Base-by-base conservation (phyloP, 2,113 vertebrate genomes). In the Furnarius figulus region DNA sequence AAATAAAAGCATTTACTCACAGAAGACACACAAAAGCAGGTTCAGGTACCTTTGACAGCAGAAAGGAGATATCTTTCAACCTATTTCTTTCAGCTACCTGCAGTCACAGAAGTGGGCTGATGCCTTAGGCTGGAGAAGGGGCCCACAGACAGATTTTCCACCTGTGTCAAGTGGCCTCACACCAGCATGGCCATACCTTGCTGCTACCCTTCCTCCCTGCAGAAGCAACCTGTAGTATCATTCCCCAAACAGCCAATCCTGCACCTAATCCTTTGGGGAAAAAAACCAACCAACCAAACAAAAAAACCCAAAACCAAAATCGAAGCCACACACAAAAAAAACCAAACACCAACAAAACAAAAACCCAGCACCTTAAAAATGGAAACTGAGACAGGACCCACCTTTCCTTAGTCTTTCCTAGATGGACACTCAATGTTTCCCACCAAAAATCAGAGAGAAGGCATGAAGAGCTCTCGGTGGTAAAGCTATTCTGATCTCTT, bases 251-350 rank as follows among this genome's bases (percentile, higher is more conserved):
- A 74, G 56, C 10, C 50, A 39, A 50, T 62, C 20, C 28, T n/a
- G 12, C 25, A 66, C 12, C 10, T 35, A 65, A n/a, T 46, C 24
- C 37, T 65, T 53, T 23, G 49, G 49, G 49, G 5, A 56, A 44
- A 3, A 39, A 55, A 52, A 18, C 42, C 42, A 44, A 44, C 16
- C 44, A 23, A 30, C 7, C 25, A 20, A 56, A 2, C 2, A 30
- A 18, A 39, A 10, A 44, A 44, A 47, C 8, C 9, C 3, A 19
- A 9, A 46, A 66, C 1, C 5, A 24, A 6, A 8, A 31, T 1
- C 4, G 20, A 5, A 8, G n/a, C n/a, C n/a, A n/a, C n/a, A n/a
- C n/a, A n/a, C n/a, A n/a, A 31, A 66, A 46, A 30, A 66, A 56
- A 8, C 6, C 15, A 52, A 30, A 9, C 31, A n/a, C 19, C 9